phyloP scores from a whole-genome alignment of 2,888 invertebrate species.

The Slavum lentiscoides region DNA sequence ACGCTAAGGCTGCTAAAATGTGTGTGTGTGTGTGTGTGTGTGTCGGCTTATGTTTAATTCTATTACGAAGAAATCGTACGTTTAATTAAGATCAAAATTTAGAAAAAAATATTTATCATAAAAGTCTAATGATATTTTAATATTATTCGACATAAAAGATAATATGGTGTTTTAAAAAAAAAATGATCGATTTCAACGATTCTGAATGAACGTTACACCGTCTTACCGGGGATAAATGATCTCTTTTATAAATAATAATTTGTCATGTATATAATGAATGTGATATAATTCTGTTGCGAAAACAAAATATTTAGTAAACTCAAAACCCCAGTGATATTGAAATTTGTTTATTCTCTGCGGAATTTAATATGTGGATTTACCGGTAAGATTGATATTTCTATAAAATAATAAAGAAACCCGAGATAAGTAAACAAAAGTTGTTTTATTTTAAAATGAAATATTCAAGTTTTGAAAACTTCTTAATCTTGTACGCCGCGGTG shows the following conservation, averaged over 20 bases:
- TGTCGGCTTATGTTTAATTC: too few relatives aligned
- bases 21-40: too few relatives aligned
- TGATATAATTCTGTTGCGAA: neutral
- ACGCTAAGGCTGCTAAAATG: too few relatives aligned
- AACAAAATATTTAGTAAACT: neutral
- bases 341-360: neutral
- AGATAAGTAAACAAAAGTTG: neutral
- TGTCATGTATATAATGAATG: neutral
- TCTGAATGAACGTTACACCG: neutral
- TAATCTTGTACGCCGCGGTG: neutral
- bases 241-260: neutral
- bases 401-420: neutral
- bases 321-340: neutral
- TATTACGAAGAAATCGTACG: too few relatives aligned
- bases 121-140: too few relatives aligned
- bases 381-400: neutral
- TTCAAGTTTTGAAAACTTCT: slow-evolving; percentile 1
- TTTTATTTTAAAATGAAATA: slow-evolving; percentile 6
- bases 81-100: too few relatives aligned
- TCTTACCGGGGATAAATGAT: neutral
- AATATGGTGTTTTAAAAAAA: too few relatives aligned
- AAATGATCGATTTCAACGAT: neutral
- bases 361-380: neutral
- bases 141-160: too few relatives aligned
- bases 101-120: too few relatives aligned